Percentiles rank a stretch among this genome's conserved stretches.
phyloP scores from a whole-genome alignment of 2,113 vertebrate species.

The Eurystomus gularis region DNA sequence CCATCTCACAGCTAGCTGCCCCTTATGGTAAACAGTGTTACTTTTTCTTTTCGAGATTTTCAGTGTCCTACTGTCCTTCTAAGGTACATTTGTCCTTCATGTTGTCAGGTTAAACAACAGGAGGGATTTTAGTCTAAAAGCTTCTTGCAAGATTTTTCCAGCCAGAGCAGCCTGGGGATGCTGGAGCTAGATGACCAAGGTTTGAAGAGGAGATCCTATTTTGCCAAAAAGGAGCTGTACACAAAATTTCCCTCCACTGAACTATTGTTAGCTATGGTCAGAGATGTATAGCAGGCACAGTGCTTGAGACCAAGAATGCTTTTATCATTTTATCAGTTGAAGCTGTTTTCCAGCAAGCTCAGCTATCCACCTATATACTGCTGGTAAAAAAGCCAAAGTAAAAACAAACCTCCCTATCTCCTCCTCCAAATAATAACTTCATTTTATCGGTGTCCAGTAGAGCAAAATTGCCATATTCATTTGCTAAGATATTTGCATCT shows the following conservation, averaged over 20 bases:
- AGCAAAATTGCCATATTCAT: background rate
- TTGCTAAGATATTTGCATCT: background rate
- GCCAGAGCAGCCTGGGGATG: background rate
- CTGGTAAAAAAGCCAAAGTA: background rate
- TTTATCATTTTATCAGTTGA: background rate
- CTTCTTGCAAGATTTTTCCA: background rate
- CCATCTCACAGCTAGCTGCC: background rate
- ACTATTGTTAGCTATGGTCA: background rate
- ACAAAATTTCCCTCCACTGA: background rate
- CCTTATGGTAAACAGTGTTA: background rate
- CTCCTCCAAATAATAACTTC: background rate
- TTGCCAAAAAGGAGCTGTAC: background rate
- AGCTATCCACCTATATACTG: background rate
- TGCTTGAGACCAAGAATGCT: background rate
- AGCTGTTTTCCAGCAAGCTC: background rate
- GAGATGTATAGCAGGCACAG: background rate
- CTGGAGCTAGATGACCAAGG: background rate
- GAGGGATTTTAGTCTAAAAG: background rate
- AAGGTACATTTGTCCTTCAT: background rate
- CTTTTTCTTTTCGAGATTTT: background rate
- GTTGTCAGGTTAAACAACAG: background rate
- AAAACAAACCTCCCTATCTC: background rate
- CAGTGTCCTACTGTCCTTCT: background rate
- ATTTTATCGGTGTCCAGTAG: background rate
- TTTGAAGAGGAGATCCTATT: background rate